phyloP scores from a whole-genome alignment of 2,113 vertebrate species.

The Climacteris rufus region DNA sequence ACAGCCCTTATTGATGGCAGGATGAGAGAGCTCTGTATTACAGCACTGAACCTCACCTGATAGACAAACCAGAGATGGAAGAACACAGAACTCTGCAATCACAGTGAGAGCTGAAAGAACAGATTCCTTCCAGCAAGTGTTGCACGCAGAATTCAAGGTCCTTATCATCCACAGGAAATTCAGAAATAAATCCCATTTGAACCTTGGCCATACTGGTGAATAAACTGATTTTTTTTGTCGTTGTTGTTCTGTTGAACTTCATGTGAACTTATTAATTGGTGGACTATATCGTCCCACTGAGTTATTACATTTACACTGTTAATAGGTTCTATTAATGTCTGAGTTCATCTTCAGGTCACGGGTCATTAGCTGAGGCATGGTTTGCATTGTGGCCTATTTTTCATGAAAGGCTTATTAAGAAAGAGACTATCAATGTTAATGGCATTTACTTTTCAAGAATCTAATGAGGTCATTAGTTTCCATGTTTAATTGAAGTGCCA shows the following conservation, averaged over 20 bases:
- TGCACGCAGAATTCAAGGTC: background rate
- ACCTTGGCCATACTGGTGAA: slow-evolving; percentile 7
- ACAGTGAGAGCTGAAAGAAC: background rate
- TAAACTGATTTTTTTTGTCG: background rate
- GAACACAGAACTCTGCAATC: background rate
- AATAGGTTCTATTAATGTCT: slow-evolving; percentile 64
- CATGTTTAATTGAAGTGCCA: slow-evolving; percentile 53
- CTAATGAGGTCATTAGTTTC: slow-evolving; percentile 66
- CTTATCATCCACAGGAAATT: background rate
- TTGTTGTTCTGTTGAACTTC: slow-evolving; percentile 53
- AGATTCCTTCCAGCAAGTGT: background rate
- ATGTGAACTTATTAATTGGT: slow-evolving; percentile 64
- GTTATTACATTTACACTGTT: slow-evolving; percentile 61
- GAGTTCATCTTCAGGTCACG: slow-evolving; percentile 56
- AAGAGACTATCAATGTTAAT: slow-evolving; percentile 55
- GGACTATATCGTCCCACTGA: slow-evolving; percentile 18
- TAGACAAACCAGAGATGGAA: background rate
- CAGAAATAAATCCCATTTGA: slow-evolving; percentile 13
- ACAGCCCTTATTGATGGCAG: background rate
- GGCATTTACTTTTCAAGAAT: slow-evolving; percentile 56
- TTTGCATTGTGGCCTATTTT: slow-evolving; percentile 60
- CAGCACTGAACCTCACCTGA: background rate
- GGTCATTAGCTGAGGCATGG: slow-evolving; percentile 50
- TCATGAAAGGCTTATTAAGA: slow-evolving; percentile 65
- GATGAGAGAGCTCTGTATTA: background rate